Conservation (phyloP, 2,888 invertebrate species). For the Tromatobia lineatoria region DNA sequence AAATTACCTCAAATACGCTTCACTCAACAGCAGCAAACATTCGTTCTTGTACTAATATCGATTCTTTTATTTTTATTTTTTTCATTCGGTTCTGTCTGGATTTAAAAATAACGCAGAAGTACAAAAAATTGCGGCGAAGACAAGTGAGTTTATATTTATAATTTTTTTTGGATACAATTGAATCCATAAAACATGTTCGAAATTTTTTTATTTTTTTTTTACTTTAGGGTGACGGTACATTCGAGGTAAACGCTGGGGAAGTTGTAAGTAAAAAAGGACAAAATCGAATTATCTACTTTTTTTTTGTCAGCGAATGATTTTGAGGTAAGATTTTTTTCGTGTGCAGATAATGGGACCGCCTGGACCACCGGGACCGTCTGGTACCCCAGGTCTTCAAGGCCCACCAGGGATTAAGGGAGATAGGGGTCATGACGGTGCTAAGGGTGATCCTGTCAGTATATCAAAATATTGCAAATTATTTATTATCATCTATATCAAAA, state of each 20-base stretch:
- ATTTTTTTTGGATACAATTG: constrained; percentile 41
- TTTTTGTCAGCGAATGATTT: neutral
- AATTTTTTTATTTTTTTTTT: constrained; percentile 77
- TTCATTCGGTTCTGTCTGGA: constrained; percentile 6
- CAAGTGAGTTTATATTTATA: constrained; percentile 87
- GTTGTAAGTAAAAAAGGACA: constrained; percentile 87
- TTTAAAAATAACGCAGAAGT: constrained; percentile 88
- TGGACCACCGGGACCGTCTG: constrained; percentile 92
- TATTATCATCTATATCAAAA: neutral
- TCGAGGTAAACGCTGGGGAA: constrained; percentile 91
- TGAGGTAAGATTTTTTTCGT: neutral
- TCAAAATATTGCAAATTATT: constrained; percentile 2
- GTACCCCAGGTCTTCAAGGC: constrained; percentile 91
- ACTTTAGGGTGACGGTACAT: constrained; percentile 94
- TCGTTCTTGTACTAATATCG: neutral
- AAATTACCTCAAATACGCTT: neutral
- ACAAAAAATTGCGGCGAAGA: constrained; percentile 93
- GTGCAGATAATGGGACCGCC: constrained; percentile 88
- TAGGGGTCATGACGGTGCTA: constrained; percentile 92
- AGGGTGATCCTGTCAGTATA: constrained; percentile 92
- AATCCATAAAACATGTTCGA: neutral
- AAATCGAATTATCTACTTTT: neutral
- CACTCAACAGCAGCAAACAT: neutral
- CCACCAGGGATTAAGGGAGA: constrained; percentile 95
- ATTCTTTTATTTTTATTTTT: constrained; percentile 14